phyloP scores from a whole-genome alignment of 1,140 invertebrate genomes.

The Halyomorpha halys region DNA sequence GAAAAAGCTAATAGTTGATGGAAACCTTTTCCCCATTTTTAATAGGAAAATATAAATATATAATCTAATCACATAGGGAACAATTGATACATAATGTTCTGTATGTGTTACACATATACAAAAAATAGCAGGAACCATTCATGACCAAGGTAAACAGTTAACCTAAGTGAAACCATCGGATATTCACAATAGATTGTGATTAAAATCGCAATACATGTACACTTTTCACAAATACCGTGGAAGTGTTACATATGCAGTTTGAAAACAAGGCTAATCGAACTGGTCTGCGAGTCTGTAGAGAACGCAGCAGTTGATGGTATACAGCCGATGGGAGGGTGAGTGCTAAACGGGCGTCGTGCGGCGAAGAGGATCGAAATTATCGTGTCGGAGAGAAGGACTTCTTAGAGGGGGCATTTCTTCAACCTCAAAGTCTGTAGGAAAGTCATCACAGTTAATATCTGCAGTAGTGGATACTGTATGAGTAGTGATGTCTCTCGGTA shows the following conservation, averaged over 20 bases:
- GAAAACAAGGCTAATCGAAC: constrained; percentile 18
- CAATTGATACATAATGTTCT: too few species aligned
- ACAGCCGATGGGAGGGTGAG: constrained; percentile 19
- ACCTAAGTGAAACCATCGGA: too few species aligned
- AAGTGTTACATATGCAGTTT: constrained; percentile 4
- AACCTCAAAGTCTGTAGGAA: constrained; percentile 37
- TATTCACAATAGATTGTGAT: too few species aligned
- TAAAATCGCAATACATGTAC: too few species aligned
- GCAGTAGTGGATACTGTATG: constrained; percentile 47
- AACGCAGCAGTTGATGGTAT: constrained; percentile 25
- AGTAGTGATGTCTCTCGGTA: constrained; percentile 41
- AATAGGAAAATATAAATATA: too few species aligned
- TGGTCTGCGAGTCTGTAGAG: constrained; percentile 26
- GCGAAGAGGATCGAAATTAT: constrained; percentile 40
- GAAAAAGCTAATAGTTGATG: too few species aligned
- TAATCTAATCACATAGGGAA: too few species aligned
- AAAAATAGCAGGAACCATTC: too few species aligned
- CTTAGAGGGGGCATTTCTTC: constrained; percentile 37
- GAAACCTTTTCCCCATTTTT: too few species aligned
- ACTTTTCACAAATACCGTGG: too few species aligned
- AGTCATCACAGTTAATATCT: constrained; percentile 37
- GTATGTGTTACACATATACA: too few species aligned
- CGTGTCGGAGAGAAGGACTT: constrained; percentile 34
- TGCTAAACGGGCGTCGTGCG: constrained; percentile 42
- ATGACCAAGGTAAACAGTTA: too few species aligned